Evolutionary conservation across 1,140 invertebrate genomes (phyloP), one percentile per base, ranked within the genome.

Genomic region (Danaus melanippus): DNA sequence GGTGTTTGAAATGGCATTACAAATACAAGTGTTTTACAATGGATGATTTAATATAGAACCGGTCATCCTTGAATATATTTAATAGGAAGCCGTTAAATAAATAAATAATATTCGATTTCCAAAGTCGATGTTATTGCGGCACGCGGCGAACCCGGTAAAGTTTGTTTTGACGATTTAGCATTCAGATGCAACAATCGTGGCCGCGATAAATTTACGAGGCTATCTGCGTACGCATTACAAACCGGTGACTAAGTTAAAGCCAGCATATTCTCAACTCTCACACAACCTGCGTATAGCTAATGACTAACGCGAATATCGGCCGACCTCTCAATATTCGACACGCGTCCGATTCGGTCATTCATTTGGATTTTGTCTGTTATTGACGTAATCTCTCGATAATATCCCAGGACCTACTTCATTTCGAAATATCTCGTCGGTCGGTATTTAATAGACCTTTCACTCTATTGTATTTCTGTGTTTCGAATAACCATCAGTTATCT

Each of bases 211-310:
- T 73, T 73, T 62, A 67, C 66, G 55, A 73, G 56, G 60, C 71
- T 53, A 58, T 71, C 58, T 69, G 74, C 61, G 66, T 68, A 60
- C 71, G 75, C 71, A 79, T 80, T 70, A 72, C 71, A 76, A 74
- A 70, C 71, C 56, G 69, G 76, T 82, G 79, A 82, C 74, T 82
- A 79, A 82, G 64, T 66, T 50, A 41, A 40, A 21, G 46, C 54
- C 54, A 46, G 52, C 57, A 56, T 64, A 59, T 63, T 64, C 54
- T 52, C 49, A 47, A 61, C 51, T 66, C 58, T 67, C 62, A 56
- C 66, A 71, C 67, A 66, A 50, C 58, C 52, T 47, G 52, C 46
- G 58, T 60, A 60, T 62, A 53, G 61, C 50, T 62, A 61, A 62
- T 67, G 65, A 62, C 49, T 66, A 60, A 46, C 48, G 56, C 61